Evolutionary conservation across 2,113 vertebrate genomes (phyloP).

Genomic region (Numenius arquata): DNA sequence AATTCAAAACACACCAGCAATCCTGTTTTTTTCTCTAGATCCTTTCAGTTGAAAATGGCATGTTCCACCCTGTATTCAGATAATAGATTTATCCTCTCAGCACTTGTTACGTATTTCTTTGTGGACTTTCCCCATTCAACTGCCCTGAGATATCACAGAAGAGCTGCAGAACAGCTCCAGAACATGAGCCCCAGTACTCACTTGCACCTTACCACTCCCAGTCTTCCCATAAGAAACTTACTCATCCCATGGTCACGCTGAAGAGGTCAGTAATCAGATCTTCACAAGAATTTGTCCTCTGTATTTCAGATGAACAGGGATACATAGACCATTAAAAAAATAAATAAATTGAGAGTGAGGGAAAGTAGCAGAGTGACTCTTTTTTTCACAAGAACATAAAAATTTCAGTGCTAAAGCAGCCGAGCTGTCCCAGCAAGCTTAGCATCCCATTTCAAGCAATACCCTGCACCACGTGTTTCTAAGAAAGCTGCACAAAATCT

Average conservation of each 20-base stretch:
- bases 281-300: background rate
- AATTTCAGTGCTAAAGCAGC: background rate
- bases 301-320: background rate
- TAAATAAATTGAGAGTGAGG: background rate
- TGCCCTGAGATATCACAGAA: background rate
- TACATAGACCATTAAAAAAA: background rate
- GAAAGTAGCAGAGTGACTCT: background rate
- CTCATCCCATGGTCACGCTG: background rate
- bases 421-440: background rate
- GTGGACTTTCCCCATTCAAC: background rate
- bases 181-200: background rate
- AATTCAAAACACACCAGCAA: background rate
- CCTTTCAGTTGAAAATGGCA: background rate
- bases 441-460: background rate
- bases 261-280: background rate
- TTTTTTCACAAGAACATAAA: background rate
- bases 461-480: background rate
- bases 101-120: background rate
- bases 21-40: background rate
- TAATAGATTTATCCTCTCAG: background rate
- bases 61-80: background rate
- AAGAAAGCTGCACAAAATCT: background rate
- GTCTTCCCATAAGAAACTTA: background rate
- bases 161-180: background rate
- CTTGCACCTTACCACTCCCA: background rate